Conservation (phyloP, 2,888 invertebrate species). For the Drosophila nigricruria region DNA sequence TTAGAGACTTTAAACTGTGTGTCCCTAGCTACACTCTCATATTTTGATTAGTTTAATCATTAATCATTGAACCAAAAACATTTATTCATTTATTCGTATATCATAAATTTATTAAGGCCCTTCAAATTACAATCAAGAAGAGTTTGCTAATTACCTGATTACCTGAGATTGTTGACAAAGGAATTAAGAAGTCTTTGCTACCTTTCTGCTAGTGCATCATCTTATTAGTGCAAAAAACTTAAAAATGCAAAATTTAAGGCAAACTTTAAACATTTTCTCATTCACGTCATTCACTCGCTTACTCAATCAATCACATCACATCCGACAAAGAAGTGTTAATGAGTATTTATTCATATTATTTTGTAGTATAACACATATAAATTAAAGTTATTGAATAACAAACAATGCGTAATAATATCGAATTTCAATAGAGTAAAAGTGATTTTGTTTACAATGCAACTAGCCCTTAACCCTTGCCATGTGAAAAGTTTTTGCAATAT, state of each 20-base stretch:
- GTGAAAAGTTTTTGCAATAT: neutral
- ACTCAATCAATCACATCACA: neutral
- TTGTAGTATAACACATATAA: neutral
- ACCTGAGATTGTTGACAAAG: too few species aligned
- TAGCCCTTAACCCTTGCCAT: too few species aligned
- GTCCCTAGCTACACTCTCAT: neutral
- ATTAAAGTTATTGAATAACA: neutral
- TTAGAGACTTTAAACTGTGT: neutral
- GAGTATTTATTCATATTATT: neutral
- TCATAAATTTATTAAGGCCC: neutral
- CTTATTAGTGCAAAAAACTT: neutral
- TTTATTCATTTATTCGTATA: neutral
- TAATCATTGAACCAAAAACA: conserved; percentile 1
- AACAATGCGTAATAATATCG: neutral
- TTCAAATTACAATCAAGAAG: neutral
- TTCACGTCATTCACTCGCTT: neutral
- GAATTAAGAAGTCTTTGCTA: too few species aligned
- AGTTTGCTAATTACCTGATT: neutral
- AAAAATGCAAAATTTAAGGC: neutral
- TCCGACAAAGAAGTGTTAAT: neutral
- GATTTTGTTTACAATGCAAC: neutral
- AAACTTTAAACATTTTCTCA: too few species aligned
- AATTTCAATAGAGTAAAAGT: neutral
- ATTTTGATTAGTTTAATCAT: conserved; percentile 2
- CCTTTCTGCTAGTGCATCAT: too few species aligned